Evolutionary conservation across 2,113 vertebrate species (phyloP), one percentile per base, ranked within the genome.

Genomic region (Phasianus colchicus): DNA sequence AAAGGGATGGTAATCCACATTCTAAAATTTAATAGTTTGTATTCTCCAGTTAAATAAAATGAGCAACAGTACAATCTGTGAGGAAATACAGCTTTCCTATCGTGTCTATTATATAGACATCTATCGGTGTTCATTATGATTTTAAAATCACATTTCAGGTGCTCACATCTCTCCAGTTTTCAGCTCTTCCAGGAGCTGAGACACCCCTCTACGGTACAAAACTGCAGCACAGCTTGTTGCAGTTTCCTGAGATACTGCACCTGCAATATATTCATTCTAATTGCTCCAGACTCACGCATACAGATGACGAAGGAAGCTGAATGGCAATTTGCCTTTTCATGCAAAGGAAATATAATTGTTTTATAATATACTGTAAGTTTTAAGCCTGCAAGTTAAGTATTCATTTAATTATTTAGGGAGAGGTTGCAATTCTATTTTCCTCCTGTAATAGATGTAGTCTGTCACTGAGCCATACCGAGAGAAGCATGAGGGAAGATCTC

Each of bases 261-360:
- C 93, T 95, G 95, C 93, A 88, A 86, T 96, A 95, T 90, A 92
- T 91, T 91, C 79, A 69, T 75, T 71, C 18, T 96, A 94, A 95
- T 92, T 92, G 83, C 73, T 90, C 63, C 43, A 91, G 86, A 88
- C 20, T 89, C 71, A 74, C 25, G 2, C 42, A 74, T 74, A 57
- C 27, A 75, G 78, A 86, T 89, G 75, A 96, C 85, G 91, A 86
- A 92, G 85, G 83, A 90, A 93, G 69, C 43, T 65, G 79, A 95
- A 92, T 3, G 2, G 69, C n/a, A 93, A 69, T 91, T 90, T 63
- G 76, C 22, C 89, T 88, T 93, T 72, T 71, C 69, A 81, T 81
- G 54, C 69, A 93, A 86, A 95, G 21, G 61, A 78, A 90, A 84
- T 45, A 32, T 94, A 92, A 91, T 88, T 88, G 86, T 81, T 95